Base-by-base conservation (phyloP, 2,888 invertebrate genomes). In the Cordylochernes scorpioides region DNA sequence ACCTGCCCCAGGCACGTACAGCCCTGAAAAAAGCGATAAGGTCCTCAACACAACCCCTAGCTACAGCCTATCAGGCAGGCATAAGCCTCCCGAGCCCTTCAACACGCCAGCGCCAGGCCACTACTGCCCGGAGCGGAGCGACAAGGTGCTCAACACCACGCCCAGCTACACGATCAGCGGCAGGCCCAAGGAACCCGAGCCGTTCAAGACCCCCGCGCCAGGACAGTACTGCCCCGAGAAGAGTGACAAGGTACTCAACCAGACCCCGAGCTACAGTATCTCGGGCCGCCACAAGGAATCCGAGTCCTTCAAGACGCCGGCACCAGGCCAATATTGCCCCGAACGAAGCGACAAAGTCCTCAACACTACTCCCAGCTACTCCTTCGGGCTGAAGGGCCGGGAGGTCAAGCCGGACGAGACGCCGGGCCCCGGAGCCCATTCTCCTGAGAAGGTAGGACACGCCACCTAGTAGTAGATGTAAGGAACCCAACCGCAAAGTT, bases 361-460 rank as follows among this genome's bases (percentile, higher is more conserved):
- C 18, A 65, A 66, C 43, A 61, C 58, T 40, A 64, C 67, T 15
- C 61, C 66, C 28, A 69, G 63, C 45, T 72, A 63, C 47, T 68
- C 70, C 1, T 67, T 74, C 49, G 70, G 71, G 15, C 59, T 67
- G 39, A 73, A 68, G 50, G 29, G 18, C 24, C 40, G 40, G 24
- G 41, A 42, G 16, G 32, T 32, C 5, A 42, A 39, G 27, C 22
- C 24, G 3, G 41, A 39, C 13, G 31, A 41, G 13, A 33, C 34
- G 17, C 43, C 43, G 29, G 88, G 86, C 40, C 88, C 88, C 33
- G 86, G 84, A 44, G 75, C 78, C 39, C 78, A 88, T 54, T 73
- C 70, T 39, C 84, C 86, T 15, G 84, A 88, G 63, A 80, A 77
- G 67, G 86, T 84, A 33, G 24, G 22, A 5, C 7, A 15, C n/a